Evolutionary conservation across 2,797 vertebrate species (phyloP).

Genomic region (Acomys russatus): DNA sequence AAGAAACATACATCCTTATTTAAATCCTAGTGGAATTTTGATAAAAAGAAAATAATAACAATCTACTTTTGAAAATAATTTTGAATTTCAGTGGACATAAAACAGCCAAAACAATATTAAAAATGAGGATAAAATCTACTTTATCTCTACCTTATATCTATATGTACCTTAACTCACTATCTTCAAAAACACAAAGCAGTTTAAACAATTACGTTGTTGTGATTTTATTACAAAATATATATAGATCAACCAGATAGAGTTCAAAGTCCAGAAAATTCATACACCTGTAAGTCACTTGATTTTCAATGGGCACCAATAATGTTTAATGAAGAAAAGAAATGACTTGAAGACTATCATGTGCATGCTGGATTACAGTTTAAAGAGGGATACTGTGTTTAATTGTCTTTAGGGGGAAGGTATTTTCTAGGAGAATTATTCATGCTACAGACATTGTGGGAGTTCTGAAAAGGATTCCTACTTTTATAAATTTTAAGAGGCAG

Average conservation of each 20-base stretch:
- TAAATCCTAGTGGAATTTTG: background rate
- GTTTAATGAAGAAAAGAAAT: background rate
- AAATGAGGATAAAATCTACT: background rate
- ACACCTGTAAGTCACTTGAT: background rate
- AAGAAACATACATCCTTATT: background rate
- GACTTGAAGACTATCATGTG: background rate
- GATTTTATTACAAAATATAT: background rate
- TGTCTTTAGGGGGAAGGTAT: background rate
- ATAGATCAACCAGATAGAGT: background rate
- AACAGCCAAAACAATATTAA: background rate
- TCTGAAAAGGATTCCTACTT: background rate
- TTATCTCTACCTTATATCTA: no score
- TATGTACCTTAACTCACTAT: no score
- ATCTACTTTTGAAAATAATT: background rate
- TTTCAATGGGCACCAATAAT: background rate
- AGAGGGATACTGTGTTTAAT: background rate
- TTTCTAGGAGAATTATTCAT: background rate
- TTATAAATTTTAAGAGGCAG: background rate
- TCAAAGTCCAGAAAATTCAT: background rate
- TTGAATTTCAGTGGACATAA: background rate
- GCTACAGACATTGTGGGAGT: background rate
- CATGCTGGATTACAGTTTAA: background rate
- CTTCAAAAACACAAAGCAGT: background rate
- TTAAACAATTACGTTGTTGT: background rate
- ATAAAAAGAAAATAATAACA: background rate